Conservation (phyloP, 2,888 invertebrate species). For the Macaria notata region DNA sequence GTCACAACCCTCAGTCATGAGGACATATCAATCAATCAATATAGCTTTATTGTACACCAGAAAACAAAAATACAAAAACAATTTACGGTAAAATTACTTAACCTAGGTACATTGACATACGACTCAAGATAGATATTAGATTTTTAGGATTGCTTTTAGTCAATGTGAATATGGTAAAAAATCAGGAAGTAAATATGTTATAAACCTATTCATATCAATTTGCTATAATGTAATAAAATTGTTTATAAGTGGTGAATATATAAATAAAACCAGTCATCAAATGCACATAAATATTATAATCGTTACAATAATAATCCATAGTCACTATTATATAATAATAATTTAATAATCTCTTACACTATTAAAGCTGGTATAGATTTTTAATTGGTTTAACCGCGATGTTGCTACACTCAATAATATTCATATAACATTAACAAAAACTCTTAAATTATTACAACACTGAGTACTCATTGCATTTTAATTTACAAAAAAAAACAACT, state of each 20-base stretch:
- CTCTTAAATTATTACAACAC: conserved; percentile 23
- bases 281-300: conserved; percentile 68
- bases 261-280: conserved; percentile 44
- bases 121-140: too few relatives aligned
- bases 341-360: conserved; percentile 64
- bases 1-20: too few relatives aligned
- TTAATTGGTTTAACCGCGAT: conserved; percentile 67
- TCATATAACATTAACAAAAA: conserved; percentile 27
- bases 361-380: conserved; percentile 79
- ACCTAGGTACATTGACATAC: too few relatives aligned
- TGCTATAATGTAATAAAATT: too few relatives aligned
- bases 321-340: conserved; percentile 57
- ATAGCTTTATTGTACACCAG: too few relatives aligned
- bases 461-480: conserved; percentile 15
- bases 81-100: too few relatives aligned
- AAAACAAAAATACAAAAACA: too few relatives aligned
- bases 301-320: conserved; percentile 66
- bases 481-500: conserved; percentile 1
- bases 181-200: background rate
- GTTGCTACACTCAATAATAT: conserved; percentile 44
- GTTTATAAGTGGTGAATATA: too few relatives aligned
- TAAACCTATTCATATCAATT: too few relatives aligned
- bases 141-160: too few relatives aligned
- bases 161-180: too few relatives aligned
- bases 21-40: too few relatives aligned